A percentile compares a stretch with the other conserved stretches of the same genome.
phyloP scores from a whole-genome alignment of 1,140 invertebrate species.

The Diabrotica undecimpunctata region DNA sequence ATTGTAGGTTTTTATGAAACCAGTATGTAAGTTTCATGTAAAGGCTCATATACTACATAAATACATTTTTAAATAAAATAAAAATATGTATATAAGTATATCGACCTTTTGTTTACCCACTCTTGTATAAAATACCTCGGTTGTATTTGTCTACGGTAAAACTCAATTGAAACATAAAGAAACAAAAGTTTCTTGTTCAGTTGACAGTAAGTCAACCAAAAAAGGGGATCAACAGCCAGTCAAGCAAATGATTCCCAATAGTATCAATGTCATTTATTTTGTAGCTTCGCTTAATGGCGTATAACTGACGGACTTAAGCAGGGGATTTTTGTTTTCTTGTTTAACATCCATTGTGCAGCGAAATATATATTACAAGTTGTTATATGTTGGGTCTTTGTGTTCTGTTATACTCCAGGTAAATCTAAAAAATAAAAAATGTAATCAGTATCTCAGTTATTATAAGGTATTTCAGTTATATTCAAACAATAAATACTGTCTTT shows the following conservation, averaged over 20 bases:
- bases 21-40: too few relatives aligned
- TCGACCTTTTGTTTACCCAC: too few relatives aligned
- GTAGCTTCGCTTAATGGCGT: constrained; percentile 10
- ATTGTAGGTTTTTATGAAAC: too few relatives aligned
- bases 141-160: neutral
- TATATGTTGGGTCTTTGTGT: neutral
- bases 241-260: constrained; percentile 13
- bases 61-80: too few relatives aligned
- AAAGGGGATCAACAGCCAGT: constrained; percentile 8
- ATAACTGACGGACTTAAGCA: constrained; percentile 7
- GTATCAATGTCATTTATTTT: constrained; percentile 12
- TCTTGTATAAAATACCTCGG: neutral
- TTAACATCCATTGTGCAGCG: neutral
- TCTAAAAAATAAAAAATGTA: too few relatives aligned
- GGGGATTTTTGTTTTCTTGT: neutral
- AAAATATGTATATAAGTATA: too few relatives aligned
- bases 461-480: too few relatives aligned
- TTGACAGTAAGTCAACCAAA: constrained; percentile 11
- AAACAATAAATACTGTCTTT: too few relatives aligned
- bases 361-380: neutral
- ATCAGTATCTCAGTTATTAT: too few relatives aligned
- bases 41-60: too few relatives aligned
- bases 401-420: too few relatives aligned
- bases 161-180: constrained; percentile 7
- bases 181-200: constrained; percentile 14